Evolutionary conservation across 2,113 vertebrate species (phyloP).

Genomic region (Oncorhynchus kisutch): DNA sequence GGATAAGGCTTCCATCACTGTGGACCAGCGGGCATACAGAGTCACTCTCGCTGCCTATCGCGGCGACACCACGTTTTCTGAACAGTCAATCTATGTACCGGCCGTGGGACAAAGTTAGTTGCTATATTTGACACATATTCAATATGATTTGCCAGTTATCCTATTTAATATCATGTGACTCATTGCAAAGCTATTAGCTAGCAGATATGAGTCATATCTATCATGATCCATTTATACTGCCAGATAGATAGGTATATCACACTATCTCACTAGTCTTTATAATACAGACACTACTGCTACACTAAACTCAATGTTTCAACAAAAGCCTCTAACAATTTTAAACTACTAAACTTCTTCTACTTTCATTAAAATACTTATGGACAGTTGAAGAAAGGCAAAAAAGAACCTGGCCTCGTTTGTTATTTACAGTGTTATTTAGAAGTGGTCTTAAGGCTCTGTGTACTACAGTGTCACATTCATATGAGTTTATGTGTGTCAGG

Average conservation of each 20-base stretch:
- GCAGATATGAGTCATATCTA: too few relatives aligned
- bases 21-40: slow-evolving; percentile 41
- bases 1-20: neutral
- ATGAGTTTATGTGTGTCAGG: slow-evolving; percentile 30
- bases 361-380: too few relatives aligned
- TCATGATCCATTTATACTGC: too few relatives aligned
- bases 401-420: neutral
- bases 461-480: neutral
- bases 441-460: neutral
- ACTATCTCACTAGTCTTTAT: too few relatives aligned
- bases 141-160: too few relatives aligned
- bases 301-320: too few relatives aligned
- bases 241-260: too few relatives aligned
- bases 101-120: slow-evolving; percentile 52
- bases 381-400: neutral
- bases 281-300: too few relatives aligned
- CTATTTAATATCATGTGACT: neutral
- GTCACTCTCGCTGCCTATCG: slow-evolving; percentile 34
- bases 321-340: too few relatives aligned
- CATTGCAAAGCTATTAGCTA: neutral
- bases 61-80: neutral
- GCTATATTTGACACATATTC: too few relatives aligned
- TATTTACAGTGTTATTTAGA: neutral
- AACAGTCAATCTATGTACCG: slow-evolving; percentile 57
- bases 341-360: too few relatives aligned